Conservation (phyloP, 2,113 vertebrate genomes). For the Indri indri region DNA sequence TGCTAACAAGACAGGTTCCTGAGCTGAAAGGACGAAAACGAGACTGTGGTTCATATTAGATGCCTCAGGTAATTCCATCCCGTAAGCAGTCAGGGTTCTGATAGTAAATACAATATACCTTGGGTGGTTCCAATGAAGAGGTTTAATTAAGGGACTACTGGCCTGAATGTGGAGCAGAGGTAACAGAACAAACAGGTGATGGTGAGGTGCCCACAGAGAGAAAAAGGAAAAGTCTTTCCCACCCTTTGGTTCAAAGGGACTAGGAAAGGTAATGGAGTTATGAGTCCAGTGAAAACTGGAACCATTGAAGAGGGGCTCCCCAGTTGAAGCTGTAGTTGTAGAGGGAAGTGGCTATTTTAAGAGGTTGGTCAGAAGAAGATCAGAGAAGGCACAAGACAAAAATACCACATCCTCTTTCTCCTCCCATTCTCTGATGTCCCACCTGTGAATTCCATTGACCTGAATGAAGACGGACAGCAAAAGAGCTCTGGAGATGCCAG, state of each 20-base stretch:
- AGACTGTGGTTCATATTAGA: neutral
- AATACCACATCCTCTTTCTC: neutral
- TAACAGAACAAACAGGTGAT: neutral
- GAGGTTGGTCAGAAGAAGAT: neutral
- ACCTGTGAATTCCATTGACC: neutral
- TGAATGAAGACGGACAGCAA: neutral
- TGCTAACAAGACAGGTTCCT: neutral
- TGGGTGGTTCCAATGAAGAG: neutral
- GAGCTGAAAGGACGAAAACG: neutral
- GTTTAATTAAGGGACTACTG: neutral
- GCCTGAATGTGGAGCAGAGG: neutral
- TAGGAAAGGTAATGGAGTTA: neutral
- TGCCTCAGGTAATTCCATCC: neutral
- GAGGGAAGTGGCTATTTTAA: neutral
- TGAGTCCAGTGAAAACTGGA: neutral
- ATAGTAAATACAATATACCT: neutral
- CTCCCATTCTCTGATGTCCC: neutral
- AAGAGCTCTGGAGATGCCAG: neutral
- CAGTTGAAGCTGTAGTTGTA: neutral
- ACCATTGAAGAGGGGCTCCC: neutral
- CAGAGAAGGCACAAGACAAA: neutral
- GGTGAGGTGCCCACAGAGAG: neutral
- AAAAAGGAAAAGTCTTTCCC: neutral
- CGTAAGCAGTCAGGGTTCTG: neutral
- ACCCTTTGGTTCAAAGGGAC: neutral